Evolutionary conservation across 92 coral and sea anemone species (phyloP), one percentile per base, ranked within the genome.

Genomic region (Isaurus tuberculatus): DNA sequence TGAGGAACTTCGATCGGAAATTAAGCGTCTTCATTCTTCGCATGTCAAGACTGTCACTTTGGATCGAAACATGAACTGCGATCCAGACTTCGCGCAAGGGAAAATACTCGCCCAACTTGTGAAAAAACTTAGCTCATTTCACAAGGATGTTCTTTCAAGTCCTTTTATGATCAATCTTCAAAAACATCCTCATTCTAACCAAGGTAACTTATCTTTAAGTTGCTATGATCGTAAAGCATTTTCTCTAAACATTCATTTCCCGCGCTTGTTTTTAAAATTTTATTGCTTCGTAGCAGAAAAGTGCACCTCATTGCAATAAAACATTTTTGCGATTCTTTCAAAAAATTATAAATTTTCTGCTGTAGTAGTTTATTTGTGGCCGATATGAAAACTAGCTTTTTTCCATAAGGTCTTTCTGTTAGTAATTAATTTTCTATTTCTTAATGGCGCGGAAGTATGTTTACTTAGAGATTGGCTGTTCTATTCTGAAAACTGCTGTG

Each of bases 1-100:
- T 22, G 91, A 88, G 6, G 88, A 94, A 80, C 73, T 94, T 15
- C 88, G 92, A 57, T 84, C 86, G n/a, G 92, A 90, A 57, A 42
- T 91, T 22, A 89, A 80, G 32, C 78, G 73, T 57, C 49, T 84
- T 26, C 88, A 90, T 9, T 31, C 64, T 51, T 74, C 68, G 53
- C 31, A 29, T 63, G 69, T 55, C 25, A 15, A 33, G n/a, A 42
- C 29, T 58, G 27, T 23, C 17, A n/a, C 65, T 74, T 25, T 20
- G 25, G 53, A 13, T 16, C 19, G 23, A 19, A 29, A 20, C 0
- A 42, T 10, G 63, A 75, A 34, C 22, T 63, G 44, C 19, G 49
- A 79, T 75, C 77, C 80, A 63, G 84, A 86, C 86, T 81, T 83
- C 17, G 83, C 72, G 5, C 58, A 88, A 23, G 57, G 67, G 68